These are phyloP conservation scores for Gymnothorax reevesii DNA, from an alignment of 2,797 vertebrate species.

Conservation along the genomic window DNA sequence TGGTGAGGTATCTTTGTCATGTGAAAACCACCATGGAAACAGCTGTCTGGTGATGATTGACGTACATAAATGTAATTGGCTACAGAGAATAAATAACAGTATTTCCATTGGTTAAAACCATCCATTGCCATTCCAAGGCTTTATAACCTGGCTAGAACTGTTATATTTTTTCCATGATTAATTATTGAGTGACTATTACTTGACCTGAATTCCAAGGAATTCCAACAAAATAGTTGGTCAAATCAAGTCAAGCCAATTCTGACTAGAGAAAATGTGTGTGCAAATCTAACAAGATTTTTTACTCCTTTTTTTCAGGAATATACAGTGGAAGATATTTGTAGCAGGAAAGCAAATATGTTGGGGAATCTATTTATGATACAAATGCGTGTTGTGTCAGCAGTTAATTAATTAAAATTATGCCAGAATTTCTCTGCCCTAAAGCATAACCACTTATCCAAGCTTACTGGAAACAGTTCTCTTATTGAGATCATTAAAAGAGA, in stretches of 20 bases:
- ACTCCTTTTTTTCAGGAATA: not conserved
- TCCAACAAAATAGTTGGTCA: not conserved
- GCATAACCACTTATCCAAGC: not conserved
- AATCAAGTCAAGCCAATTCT: not conserved
- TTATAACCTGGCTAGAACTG: not conserved
- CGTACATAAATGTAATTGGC: not conserved
- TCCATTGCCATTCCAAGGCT: not conserved
- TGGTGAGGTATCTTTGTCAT: not conserved
- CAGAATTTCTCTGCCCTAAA: not conserved
- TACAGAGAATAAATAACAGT: not conserved
- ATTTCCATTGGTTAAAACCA: not conserved
- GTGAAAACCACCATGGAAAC: not conserved
- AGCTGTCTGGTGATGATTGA: not conserved
- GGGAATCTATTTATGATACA: not conserved
- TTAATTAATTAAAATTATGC: not conserved
- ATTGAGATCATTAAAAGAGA: not conserved
- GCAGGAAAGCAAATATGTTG: not conserved
- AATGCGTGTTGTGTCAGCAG: not conserved
- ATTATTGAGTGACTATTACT: not conserved
- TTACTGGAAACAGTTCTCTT: constrained; percentile 15
- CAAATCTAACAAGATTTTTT: not conserved
- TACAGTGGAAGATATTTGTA: not conserved
- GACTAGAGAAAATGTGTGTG: not conserved
- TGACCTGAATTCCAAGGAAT: not conserved
- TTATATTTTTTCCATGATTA: not conserved